Conservation (phyloP, 2,113 vertebrate genomes). For the Tyrannus savana region DNA sequence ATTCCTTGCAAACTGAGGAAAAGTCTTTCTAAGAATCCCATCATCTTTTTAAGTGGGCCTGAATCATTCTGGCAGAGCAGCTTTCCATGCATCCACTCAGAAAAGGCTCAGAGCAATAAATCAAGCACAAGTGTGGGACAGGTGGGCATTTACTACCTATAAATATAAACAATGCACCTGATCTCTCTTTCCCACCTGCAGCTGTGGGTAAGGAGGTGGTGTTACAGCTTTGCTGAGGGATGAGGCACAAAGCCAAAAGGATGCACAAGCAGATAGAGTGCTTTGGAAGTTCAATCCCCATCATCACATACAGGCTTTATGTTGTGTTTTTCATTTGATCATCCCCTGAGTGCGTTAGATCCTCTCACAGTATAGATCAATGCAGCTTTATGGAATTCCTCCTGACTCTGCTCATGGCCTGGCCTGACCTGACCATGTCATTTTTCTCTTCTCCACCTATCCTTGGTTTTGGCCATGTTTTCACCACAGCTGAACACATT, state of each 20-base stretch:
- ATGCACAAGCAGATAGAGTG: not conserved
- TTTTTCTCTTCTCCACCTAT: not conserved
- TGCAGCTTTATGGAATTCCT: rapidly evolving
- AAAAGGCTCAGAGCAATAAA: not conserved
- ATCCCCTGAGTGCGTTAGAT: not conserved
- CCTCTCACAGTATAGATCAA: not conserved
- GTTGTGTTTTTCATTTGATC: not conserved
- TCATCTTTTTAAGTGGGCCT: not conserved
- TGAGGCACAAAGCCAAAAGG: not conserved
- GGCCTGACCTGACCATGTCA: not conserved
- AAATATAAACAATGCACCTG: not conserved
- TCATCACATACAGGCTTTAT: not conserved
- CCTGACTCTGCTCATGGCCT: not conserved
- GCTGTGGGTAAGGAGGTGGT: not conserved
- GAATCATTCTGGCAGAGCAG: not conserved
- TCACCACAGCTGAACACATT: not conserved
- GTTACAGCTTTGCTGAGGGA: not conserved
- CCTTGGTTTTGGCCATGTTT: not conserved
- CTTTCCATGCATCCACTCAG: not conserved
- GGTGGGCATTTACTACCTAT: not conserved
- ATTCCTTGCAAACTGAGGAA: not conserved
- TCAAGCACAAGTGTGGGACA: not conserved
- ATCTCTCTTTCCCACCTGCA: not conserved
- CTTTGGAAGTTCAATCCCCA: not conserved
- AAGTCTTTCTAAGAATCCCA: not conserved